Evolutionary conservation across 2,113 vertebrate species (phyloP).

Genomic region (Saguinus imperator): DNA sequence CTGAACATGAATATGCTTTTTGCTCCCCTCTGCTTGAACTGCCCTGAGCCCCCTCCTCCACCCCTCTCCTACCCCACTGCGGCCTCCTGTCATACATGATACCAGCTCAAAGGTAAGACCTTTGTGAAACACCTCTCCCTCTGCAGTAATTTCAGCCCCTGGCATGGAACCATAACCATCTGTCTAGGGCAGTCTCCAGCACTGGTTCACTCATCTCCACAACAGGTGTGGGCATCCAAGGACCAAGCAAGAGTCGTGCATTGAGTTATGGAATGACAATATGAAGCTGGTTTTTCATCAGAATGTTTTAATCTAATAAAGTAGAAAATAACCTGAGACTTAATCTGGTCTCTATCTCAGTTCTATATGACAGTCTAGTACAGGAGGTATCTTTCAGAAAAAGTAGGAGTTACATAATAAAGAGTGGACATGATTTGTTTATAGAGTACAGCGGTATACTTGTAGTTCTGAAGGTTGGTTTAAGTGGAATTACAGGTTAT

Average conservation of each 20-base stretch:
- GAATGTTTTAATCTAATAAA: not conserved
- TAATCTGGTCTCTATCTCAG: not conserved
- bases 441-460: not conserved
- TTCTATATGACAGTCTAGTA: not conserved
- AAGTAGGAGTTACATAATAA: not conserved
- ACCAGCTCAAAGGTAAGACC: not conserved
- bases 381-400: not conserved
- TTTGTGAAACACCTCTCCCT: not conserved
- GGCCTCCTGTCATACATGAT: not conserved
- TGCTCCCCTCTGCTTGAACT: not conserved
- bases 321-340: not conserved
- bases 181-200: not conserved
- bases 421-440: not conserved
- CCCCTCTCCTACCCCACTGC: not conserved
- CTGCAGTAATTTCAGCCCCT: not conserved
- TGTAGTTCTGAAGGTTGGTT: not conserved
- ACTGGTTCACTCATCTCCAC: not conserved
- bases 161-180: not conserved
- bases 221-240: not conserved
- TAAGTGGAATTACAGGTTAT: not conserved
- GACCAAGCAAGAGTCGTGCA: not conserved
- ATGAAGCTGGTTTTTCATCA: not conserved
- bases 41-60: not conserved
- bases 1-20: not conserved
- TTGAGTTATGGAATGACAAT: not conserved